Base-by-base conservation (phyloP, 2,888 invertebrate species). In the Drosophila pegasa region DNA sequence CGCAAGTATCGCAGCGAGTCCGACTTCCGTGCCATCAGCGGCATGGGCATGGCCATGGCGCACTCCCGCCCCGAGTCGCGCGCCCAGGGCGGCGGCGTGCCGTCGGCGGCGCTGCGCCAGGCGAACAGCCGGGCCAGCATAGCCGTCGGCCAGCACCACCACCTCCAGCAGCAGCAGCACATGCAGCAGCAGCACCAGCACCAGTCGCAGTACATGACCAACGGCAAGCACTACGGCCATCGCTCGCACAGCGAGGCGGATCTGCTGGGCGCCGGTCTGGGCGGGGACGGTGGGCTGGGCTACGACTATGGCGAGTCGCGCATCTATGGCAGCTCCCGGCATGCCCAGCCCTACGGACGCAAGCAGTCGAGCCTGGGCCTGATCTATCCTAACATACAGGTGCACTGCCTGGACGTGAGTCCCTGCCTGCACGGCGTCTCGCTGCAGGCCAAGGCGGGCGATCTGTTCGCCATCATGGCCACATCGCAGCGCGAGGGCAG, bases 211-310 rank as follows among this genome's bases (percentile, higher is more conserved):
- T 71, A 91, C 62, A 79, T 78, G 71, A 68, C 59, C 55, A 91
- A 91, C 71, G 92, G 92, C 45, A 92, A 92, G 61, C 92, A 92
- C 64, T 81, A 91, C 76, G 90, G 92, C 0, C 92, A 94, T 90
- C 95, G 95, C 87, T 97, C 97, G 69, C 95, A 95, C 78, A 97
- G 97, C 82, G 98, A 98, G 91, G 97, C 97, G 10, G 97, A 98
- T 93, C 93, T 98, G 22, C 92, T 97, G 41, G 94, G 95, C 5
- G 93, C 95, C 2, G 93, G 94, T 2, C 16, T 82, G 48, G 95
- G 95, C 41, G 88, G 79, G 0, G 81, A 70, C 0, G 88, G 78
- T 0, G 88, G 69, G 2, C 63, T 84, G 35, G 88, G 86, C 37
- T 90, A 89, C 22, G 92, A 92, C 61, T 92, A 91, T 40, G 79